Evolutionary conservation across 2,888 invertebrate genomes (phyloP), one percentile per base, ranked within the genome.

Genomic region (Papilio demoleus): DNA sequence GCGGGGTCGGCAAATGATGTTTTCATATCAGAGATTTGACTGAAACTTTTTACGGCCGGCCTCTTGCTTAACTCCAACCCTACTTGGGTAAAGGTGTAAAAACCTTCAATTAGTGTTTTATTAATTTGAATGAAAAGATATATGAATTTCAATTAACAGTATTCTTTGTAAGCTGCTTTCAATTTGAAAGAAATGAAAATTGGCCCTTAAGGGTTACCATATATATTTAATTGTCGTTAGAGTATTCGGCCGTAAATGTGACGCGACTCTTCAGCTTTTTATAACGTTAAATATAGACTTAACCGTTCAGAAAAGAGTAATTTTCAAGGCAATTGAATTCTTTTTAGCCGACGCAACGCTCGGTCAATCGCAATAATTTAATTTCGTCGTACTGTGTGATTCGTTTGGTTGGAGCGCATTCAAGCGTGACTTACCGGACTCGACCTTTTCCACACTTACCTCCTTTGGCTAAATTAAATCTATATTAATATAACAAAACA

Each of bases 301-400:
- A 31, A 53, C 53, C 53, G 22, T 31, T 31, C n/a, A 31, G 31
- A 53, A 31, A 53, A 53, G 31, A n/a, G 31, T 5, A 53, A 53
- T 53, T 31, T 53, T 53, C 53, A 31, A 9, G n/a, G 9, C 53
- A 53, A 53, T 53, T 53, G 53, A 53, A n/a, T 17, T 53, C 53
- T 53, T 53, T 53, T 17, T 31, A 27, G 22, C 27, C n/a, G 6
- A 50, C 24, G 50, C 50, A 50, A 50, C 24, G 53, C 31, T 53
- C 53, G 53, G 53, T 53, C 53, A 53, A 31, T 53, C 53, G 53
- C 31, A 31, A 53, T 53, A 53, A 53, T 53, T 53, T 53, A 53
- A 53, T 53, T 53, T 53, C 27, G 31, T n/a, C 53, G 12, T 53
- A 31, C 53, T 31, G 27, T 31, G 27, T 31, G 53, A 53, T 53